A percentile compares a stretch with the other conserved stretches of the same genome.
phyloP scores from a whole-genome alignment of 2,113 vertebrate genomes.

The Amphiprion ocellaris region DNA sequence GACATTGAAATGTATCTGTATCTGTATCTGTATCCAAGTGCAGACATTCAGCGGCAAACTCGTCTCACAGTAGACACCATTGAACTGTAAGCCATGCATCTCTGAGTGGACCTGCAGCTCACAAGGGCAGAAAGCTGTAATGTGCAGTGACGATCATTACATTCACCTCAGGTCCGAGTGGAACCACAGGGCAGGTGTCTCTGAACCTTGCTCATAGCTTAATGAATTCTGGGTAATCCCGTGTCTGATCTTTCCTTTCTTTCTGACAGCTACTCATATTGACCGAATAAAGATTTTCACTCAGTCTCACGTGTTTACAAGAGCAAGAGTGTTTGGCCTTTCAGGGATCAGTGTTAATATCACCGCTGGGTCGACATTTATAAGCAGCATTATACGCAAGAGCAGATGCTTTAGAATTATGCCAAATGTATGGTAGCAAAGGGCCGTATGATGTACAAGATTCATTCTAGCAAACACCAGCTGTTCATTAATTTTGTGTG shows the following conservation, averaged over 20 bases:
- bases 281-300: slow-evolving; percentile 4
- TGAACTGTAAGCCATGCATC: slow-evolving; percentile 31
- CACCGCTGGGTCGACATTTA: background rate
- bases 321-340: background rate
- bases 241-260: slow-evolving; percentile 26
- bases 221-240: slow-evolving; percentile 41
- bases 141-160: slow-evolving; percentile 21
- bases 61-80: slow-evolving; percentile 27
- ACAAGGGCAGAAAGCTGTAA: slow-evolving; percentile 2
- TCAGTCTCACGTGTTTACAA: slow-evolving; percentile 8
- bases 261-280: slow-evolving; percentile 21
- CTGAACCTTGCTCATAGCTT: slow-evolving; percentile 25
- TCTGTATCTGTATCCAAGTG: slow-evolving; percentile 32
- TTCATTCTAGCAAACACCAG: slow-evolving; percentile 45
- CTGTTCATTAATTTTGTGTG: slow-evolving; percentile 55
- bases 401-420: slow-evolving; percentile 39
- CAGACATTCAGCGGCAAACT: slow-evolving; percentile 43
- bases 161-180: slow-evolving; percentile 41
- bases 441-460: slow-evolving; percentile 43
- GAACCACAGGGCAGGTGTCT: slow-evolving; percentile 42
- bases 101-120: slow-evolving; percentile 18
- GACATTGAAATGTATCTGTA: slow-evolving; percentile 38
- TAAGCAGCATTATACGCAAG: slow-evolving; percentile 8
- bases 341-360: background rate
- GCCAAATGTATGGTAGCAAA: background rate